These are phyloP conservation scores for Fratercula arctica DNA, from an alignment of 2,797 vertebrate genomes.

Conservation along the genomic window DNA sequence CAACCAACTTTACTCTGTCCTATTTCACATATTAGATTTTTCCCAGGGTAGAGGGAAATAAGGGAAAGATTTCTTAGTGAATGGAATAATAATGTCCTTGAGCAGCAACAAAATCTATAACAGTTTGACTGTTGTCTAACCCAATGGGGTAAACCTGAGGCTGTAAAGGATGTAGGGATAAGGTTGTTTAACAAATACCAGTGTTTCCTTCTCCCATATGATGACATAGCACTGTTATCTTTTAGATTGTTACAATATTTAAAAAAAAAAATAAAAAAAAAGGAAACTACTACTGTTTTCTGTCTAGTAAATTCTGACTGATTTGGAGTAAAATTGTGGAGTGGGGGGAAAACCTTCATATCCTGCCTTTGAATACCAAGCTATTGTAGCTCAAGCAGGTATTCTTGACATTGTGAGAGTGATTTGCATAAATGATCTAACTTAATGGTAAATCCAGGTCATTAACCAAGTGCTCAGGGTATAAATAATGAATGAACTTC, in stretches of 20 bases:
- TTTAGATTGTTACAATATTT: neutral
- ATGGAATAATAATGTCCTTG: neutral
- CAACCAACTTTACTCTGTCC: neutral
- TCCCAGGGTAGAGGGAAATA: neutral
- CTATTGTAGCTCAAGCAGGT: neutral
- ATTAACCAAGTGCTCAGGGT: neutral
- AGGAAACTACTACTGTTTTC: neutral
- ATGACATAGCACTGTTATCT: neutral
- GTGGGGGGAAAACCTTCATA: neutral
- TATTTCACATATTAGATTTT: neutral
- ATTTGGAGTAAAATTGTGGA: neutral
- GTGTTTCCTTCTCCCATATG: neutral
- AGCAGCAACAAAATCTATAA: neutral
- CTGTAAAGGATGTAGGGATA: neutral
- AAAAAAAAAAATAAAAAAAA: too few relatives aligned
- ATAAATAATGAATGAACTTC: neutral
- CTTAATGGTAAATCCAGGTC: neutral
- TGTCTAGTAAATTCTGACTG: neutral
- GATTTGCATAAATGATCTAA: neutral
- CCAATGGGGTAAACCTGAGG: neutral
- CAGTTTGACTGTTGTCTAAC: neutral
- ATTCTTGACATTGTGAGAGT: neutral
- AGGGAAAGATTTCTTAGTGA: neutral
- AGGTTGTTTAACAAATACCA: neutral
- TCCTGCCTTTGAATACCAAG: neutral